phyloP scores from a whole-genome alignment of 1,140 invertebrate genomes.

The Theocolax elegans region DNA sequence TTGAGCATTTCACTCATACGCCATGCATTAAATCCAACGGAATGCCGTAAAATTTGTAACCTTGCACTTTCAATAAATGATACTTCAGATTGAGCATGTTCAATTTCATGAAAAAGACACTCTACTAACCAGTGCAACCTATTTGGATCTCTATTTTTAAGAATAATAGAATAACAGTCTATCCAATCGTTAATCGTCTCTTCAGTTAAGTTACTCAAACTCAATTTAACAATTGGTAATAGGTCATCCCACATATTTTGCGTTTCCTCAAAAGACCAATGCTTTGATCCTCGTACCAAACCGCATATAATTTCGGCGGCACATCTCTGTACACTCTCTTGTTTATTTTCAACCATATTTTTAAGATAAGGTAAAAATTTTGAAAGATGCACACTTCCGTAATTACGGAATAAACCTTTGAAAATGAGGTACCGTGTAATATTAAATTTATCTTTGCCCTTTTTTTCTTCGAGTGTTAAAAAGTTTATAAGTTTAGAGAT shows the following conservation, averaged over 20 bases:
- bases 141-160: slow-evolving; percentile 77
- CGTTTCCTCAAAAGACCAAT: slow-evolving; percentile 81
- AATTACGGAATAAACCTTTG: slow-evolving; percentile 82
- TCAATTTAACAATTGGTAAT: slow-evolving; percentile 70
- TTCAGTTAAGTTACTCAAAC: slow-evolving; percentile 72
- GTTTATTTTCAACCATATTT: slow-evolving; percentile 73
- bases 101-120: slow-evolving; percentile 75
- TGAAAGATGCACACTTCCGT: slow-evolving; percentile 75
- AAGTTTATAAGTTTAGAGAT: background rate
- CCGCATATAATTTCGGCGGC: slow-evolving; percentile 85
- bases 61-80: slow-evolving; percentile 77
- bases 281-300: slow-evolving; percentile 81
- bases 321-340: slow-evolving; percentile 83
- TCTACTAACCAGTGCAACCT: slow-evolving; percentile 77
- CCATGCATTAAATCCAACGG: slow-evolving; percentile 78
- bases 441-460: slow-evolving; percentile 85
- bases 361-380: slow-evolving; percentile 76
- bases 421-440: slow-evolving; percentile 75
- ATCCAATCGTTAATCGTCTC: slow-evolving; percentile 83
- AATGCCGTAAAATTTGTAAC: slow-evolving; percentile 69
- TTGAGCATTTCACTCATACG: slow-evolving; percentile 73
- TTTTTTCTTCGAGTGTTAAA: slow-evolving; percentile 81
- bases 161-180: slow-evolving; percentile 73
- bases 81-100: slow-evolving; percentile 69
- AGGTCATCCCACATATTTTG: slow-evolving; percentile 71